Evolutionary conservation across 2,888 invertebrate genomes (phyloP), one percentile per base, ranked within the genome.

Genomic region (Peribatodes rhomboidaria): DNA sequence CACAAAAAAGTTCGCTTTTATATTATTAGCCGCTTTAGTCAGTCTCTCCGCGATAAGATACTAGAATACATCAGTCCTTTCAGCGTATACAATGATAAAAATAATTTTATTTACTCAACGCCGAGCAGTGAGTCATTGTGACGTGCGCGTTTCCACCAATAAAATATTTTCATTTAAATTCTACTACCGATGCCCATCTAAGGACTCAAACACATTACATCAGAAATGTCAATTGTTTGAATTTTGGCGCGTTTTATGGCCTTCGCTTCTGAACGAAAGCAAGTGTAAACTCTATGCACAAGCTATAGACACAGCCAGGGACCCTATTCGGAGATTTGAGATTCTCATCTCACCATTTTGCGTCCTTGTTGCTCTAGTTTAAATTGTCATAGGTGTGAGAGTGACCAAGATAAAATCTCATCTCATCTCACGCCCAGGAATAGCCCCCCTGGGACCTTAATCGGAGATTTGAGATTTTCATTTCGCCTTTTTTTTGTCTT

Each of bases 161-260:
- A 89, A 92, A 83, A 84, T 82, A 84, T 82, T 82, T 82, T 85
- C 87, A 90, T 93, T 90, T n/a, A n/a, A n/a, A n/a, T n/a, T n/a
- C n/a, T n/a, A n/a, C 83, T 87, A 86, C 89, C 94, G 93, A 95
- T 95, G 94, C 92, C 95, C 95, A 91, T 95, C 94, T 94, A 95
- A 87, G 95, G 95, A 86, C 87, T 89, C 94, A 84, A 89, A 89
- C 90, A 91, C 88, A 87, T n/a, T 80, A 82, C 78, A 71, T 75
- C 71, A 64, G 71, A 78, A 76, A 74, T 76, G 70, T 73, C 68
- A 76, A 76, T 76, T 75, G 70, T 84, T 87, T 81, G 52, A 87
- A 76, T 80, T 58, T 73, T 77, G 76, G 82, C 88, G 89, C 80
- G 75, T 20, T 41, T 41, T 42, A 18, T 42, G 11, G 20, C 10